Base-by-base conservation (phyloP, 2,888 invertebrate genomes). In the Mycalesis mineus region DNA sequence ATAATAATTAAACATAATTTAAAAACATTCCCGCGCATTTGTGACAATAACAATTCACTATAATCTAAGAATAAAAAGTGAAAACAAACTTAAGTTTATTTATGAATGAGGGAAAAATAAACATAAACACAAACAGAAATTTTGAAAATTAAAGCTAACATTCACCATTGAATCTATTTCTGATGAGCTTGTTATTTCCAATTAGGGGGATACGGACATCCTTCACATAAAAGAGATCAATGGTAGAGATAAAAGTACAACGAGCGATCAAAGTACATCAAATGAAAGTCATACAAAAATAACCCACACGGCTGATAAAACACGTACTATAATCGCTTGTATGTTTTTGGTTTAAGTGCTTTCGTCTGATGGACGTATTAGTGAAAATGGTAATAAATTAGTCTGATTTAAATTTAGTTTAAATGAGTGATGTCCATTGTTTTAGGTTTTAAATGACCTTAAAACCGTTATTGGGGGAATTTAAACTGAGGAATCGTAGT, bases 121-220 rank as follows among this genome's bases (percentile, higher is more conserved):
- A 22, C 2, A 22, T 17, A 41, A 41, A 41, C 2, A 17, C 7
- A 17, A 17, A 41, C 8, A 41, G 9, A 41, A 8, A 8, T 41
- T 41, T 33, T 13, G n/a, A 15, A 42, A 56, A 44, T 9, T 9
- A 50, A 44, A 45, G 22, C 36, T 7, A 1, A 37, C 44, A 40
- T 29, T 22, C 22, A 28, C 40, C 17, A 53, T 53, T 29, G 42
- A 42, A 31, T 49, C 49, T 54, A 58, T 54, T 58, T 54, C 29
- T 15, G 44, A 54, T 15, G 37, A 31, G 44, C 49, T 54, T 8
- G 54, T 50, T 55, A 33, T 39, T 53, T 50, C 57, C 53, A 62
- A 59, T 62, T 59, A 62, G 61, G 56, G 59, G 28, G 57, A 50
- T 45, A 50, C 60, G 56, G 56, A 58, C 44, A 50, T 56, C 56